A percentile compares a stretch with the other conserved stretches of the same genome.
These are phyloP conservation scores for Taenioides sp. DNA, from an alignment of 2,797 vertebrate genomes.

Conservation along the genomic window DNA sequence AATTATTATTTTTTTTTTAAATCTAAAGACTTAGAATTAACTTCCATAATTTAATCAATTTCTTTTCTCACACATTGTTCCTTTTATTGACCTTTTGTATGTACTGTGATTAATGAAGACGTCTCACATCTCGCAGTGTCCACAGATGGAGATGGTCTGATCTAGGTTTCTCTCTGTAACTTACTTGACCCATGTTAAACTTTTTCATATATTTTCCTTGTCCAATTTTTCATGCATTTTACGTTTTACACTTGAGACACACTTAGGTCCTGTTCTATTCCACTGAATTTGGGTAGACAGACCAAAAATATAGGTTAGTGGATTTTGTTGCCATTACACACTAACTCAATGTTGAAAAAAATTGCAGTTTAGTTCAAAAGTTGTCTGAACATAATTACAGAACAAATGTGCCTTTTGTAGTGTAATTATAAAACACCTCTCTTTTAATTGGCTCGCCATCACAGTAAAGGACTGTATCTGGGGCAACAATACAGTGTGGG, in stretches of 20 bases:
- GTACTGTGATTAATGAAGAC: neutral
- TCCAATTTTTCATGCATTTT: neutral
- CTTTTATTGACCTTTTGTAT: neutral
- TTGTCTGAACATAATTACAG: neutral
- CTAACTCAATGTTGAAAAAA: neutral
- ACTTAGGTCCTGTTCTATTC: neutral
- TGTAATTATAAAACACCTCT: conserved; percentile 81
- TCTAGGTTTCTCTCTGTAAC: neutral
- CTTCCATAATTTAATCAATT: neutral
- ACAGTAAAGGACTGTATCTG: conserved; percentile 98
- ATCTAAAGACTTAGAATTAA: neutral
- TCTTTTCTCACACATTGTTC: neutral
- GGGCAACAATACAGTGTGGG: conserved; percentile 97
- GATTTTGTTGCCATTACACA: neutral
- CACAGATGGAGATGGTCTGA: neutral
- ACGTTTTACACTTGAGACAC: neutral
- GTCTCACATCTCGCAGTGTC: no score
- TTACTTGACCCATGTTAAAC: no score
- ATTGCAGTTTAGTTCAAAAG: neutral
- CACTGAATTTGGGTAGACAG: no score
- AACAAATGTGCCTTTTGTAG: neutral
- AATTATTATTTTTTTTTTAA: neutral
- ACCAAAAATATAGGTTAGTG: no score
- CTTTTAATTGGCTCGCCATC: conserved; percentile 98
- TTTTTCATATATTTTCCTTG: neutral